Conservation (phyloP, 2,113 vertebrate genomes). For the Rana temporaria region DNA sequence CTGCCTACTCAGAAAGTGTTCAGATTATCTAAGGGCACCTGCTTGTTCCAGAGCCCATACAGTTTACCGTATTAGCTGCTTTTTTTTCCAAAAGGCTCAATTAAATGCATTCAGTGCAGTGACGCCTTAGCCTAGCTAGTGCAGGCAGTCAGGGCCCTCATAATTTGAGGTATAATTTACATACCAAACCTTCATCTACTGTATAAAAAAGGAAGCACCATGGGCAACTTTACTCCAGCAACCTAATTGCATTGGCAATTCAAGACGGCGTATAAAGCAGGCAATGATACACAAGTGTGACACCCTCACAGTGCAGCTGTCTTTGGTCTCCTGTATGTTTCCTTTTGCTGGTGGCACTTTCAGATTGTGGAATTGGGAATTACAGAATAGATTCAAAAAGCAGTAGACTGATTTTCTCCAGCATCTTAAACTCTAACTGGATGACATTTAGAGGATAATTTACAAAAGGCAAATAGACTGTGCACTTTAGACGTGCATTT, state of each 20-base stretch:
- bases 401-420: too few species aligned
- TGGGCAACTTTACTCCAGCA: constrained; percentile 22
- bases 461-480: too few species aligned
- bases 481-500: too few species aligned
- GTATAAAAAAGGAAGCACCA: constrained; percentile 4
- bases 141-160: constrained; percentile 12
- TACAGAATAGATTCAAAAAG: too few species aligned
- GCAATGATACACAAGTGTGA: not conserved
- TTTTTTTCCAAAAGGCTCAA: constrained; percentile 41
- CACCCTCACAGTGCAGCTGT: not conserved
- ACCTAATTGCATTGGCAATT: constrained; percentile 21
- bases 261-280: not conserved
- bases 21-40: constrained; percentile 51
- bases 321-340: not conserved
- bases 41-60: constrained; percentile 49
- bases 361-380: too few species aligned
- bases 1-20: constrained; percentile 45
- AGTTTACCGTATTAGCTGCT: constrained; percentile 45
- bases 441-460: too few species aligned
- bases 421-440: too few species aligned
- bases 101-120: constrained; percentile 41
- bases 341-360: too few species aligned
- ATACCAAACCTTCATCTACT: constrained; percentile 25
- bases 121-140: constrained; percentile 7
- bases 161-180: constrained; percentile 45